Base-by-base conservation (phyloP, 2,113 vertebrate species). In the Actenoides lindsayi region DNA sequence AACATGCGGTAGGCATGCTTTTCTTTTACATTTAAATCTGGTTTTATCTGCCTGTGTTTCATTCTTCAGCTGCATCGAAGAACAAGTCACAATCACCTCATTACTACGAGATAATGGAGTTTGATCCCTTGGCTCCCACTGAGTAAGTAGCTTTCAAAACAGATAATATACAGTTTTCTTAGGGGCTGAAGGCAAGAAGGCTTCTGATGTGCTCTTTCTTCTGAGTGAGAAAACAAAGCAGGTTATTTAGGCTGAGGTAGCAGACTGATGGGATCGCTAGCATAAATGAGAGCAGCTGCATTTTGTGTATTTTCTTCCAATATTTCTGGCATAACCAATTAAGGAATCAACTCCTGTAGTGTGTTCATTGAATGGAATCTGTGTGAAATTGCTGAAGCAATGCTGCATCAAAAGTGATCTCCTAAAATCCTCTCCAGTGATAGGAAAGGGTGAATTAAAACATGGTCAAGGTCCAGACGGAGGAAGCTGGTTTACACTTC, bases 81-180 rank as follows among this genome's bases (percentile, higher is more conserved):
- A 97, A 51, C 71, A 96, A 93, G 83, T 86, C 87, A 31, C 96
- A 95, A 27, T 75, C 95, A 83, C 63, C 96, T 96, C 96, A 96
- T 96, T 98, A 98, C 95, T 98, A 98, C 0, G 97, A 98, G 31
- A 90, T 98, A 77, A 98, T 98, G 97, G 98, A 98, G 81, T 98
- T 98, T 83, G 98, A 98, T 96, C 98, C 98, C 42, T 97, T 98
- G 82, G 98, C 97, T 88, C 98, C 95, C 56, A 93, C 97, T 78
- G 98, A 98, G 98, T 98, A 97, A 98, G 98, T 98, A 78, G 91
- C 83, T 97, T 82, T 73, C 85, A 33, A 88, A 78, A 44, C 33
- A 73, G 16, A 41, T 63, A 44, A 21, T 76, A 31, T 6, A 35
- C 13, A 23, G 28, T 59, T 85, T 89, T 65, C 14, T 62, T 76